These are phyloP conservation scores for Morelia viridis DNA, from an alignment of 2,797 vertebrate genomes.

Conservation along the genomic window DNA sequence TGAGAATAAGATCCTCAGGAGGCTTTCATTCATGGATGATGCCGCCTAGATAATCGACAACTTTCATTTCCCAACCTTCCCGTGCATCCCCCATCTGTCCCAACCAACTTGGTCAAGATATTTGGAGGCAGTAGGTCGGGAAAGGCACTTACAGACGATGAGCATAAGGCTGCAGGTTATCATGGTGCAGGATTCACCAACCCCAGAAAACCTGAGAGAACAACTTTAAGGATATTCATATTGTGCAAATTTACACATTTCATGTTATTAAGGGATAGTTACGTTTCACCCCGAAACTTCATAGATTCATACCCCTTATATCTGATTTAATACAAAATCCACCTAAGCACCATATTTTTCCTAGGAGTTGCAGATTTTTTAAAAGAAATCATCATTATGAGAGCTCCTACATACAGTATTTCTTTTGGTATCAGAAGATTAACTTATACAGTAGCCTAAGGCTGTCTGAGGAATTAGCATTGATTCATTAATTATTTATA, in stretches of 20 bases:
- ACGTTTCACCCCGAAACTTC: background rate
- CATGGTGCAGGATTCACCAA: background rate
- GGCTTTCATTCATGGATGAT: background rate
- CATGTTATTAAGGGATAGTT: background rate
- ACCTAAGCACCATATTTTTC: background rate
- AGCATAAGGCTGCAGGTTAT: background rate
- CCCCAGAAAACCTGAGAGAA: background rate
- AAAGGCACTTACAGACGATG: background rate
- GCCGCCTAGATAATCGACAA: background rate
- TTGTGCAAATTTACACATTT: background rate
- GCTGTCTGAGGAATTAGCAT: background rate
- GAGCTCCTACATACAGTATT: background rate
- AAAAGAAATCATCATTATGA: background rate
- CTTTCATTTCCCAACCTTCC: background rate
- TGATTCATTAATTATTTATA: background rate
- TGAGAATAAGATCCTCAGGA: background rate
- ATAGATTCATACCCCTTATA: background rate
- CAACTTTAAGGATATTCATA: background rate
- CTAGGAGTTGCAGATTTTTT: background rate
- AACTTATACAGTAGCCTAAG: background rate
- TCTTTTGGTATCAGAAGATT: background rate
- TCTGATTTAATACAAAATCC: background rate
- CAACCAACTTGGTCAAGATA: background rate
- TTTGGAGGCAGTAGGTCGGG: background rate
- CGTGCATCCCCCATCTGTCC: background rate